phyloP scores from a whole-genome alignment of 2,113 vertebrate genomes.

The Tauraco erythrolophus region DNA sequence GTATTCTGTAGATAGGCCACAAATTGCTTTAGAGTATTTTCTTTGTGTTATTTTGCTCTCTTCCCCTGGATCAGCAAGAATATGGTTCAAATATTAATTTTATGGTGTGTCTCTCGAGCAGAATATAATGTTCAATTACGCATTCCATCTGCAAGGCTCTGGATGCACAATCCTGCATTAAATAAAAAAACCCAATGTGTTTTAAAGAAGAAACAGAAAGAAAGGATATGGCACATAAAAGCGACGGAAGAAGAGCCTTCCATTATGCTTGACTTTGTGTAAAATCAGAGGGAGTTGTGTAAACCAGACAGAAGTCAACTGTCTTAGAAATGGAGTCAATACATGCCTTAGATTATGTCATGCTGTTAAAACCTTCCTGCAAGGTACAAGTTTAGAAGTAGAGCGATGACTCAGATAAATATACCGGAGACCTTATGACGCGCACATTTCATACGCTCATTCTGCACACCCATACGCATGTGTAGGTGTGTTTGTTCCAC shows the following conservation, averaged over 20 bases:
- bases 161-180: slow-evolving; percentile 29
- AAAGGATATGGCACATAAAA: slow-evolving; percentile 42
- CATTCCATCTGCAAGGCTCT: slow-evolving; percentile 62
- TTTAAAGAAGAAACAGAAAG: slow-evolving; percentile 53
- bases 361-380: slow-evolving; percentile 6
- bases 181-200: slow-evolving; percentile 18
- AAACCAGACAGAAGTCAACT: slow-evolving; percentile 34
- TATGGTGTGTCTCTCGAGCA: slow-evolving; percentile 54
- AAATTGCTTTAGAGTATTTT: slow-evolving; percentile 51
- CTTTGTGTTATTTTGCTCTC: slow-evolving; percentile 37
- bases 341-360: slow-evolving; percentile 18
- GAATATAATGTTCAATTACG: slow-evolving; percentile 55
- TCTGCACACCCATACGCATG: neutral
- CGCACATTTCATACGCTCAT: neutral
- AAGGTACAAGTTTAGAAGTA: neutral
- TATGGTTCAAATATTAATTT: slow-evolving; percentile 69
- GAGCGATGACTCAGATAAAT: neutral
- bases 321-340: neutral
- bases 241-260: slow-evolving; percentile 30
- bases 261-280: neutral
- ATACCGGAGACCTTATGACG: neutral
- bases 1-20: slow-evolving; percentile 39
- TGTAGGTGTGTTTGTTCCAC: neutral
- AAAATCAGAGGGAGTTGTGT: slow-evolving; percentile 12
- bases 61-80: slow-evolving; percentile 38